Percentiles rank a stretch among this genome's conserved stretches.
Conservation (phyloP, 2,113 vertebrate species). For the Herpetotheres cachinnans region DNA sequence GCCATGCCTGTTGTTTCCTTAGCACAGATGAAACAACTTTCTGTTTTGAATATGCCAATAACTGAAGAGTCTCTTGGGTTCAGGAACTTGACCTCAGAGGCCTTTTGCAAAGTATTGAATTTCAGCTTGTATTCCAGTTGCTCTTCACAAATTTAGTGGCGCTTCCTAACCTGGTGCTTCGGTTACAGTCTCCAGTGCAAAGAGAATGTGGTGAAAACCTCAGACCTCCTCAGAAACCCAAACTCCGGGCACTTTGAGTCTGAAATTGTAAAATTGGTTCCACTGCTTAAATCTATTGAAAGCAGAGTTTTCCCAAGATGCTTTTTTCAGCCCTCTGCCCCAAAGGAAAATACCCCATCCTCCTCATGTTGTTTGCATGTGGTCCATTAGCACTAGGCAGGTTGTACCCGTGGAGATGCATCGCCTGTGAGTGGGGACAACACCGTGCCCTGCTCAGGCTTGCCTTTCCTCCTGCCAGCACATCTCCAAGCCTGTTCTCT, state of each 20-base stretch:
- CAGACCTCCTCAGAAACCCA: background rate
- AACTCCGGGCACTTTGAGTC: accelerated
- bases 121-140: background rate
- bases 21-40: background rate
- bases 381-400: background rate
- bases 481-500: accelerated
- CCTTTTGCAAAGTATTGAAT: background rate
- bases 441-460: background rate
- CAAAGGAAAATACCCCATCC: background rate
- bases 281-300: background rate
- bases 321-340: background rate
- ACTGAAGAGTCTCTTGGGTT: background rate
- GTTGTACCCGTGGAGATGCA: background rate
- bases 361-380: background rate
- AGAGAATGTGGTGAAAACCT: background rate
- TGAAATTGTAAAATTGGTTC: background rate
- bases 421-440: background rate
- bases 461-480: background rate
- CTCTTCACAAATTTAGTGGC: background rate
- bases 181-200: background rate
- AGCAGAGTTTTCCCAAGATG: background rate
- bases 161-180: background rate
- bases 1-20: background rate
- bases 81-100: background rate
- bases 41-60: background rate